phyloP scores from a whole-genome alignment of 2,113 vertebrate species.

The Triplophysa rosa region DNA sequence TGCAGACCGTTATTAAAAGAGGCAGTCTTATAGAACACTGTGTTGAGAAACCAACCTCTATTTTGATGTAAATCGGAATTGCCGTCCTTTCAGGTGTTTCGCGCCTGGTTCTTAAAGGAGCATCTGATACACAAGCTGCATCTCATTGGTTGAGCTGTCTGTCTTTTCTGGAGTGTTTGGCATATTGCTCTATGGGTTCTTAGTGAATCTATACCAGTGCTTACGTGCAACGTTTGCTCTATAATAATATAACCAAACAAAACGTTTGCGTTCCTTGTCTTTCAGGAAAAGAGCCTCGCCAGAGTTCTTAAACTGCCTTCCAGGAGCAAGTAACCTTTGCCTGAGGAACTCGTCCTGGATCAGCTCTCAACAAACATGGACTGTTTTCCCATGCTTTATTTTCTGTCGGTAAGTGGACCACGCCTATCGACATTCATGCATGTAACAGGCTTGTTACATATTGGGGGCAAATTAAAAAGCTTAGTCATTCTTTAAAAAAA shows the following conservation, averaged over 20 bases:
- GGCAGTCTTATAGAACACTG: conserved; percentile 7
- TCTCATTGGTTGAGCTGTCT: too few relatives aligned
- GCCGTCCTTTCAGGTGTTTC: conserved; percentile 34
- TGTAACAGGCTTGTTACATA: conserved; percentile 32
- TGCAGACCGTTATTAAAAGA: conserved; percentile 28
- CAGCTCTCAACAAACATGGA: conserved; percentile 97
- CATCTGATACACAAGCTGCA: neutral
- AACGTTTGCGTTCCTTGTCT: conserved; percentile 58
- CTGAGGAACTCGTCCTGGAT: conserved; percentile 82
- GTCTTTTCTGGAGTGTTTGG: too few relatives aligned
- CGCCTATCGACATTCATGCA: conserved; percentile 50
- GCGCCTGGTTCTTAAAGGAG: conserved; percentile 39
- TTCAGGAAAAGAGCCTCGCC: conserved; percentile 77
- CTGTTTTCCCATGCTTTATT: conserved; percentile 98
- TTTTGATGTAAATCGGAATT: conserved; percentile 48
- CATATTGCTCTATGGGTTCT: neutral
- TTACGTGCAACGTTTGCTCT: too few relatives aligned
- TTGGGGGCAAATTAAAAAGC: conserved; percentile 37
- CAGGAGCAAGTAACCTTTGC: conserved; percentile 80
- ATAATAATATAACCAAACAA: neutral
- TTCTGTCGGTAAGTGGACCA: conserved; percentile 92
- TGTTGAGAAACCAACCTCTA: conserved; percentile 37
- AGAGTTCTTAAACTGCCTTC: conserved; percentile 74
- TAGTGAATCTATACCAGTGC: neutral
- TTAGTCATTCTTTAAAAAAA: conserved; percentile 22